phyloP scores from a whole-genome alignment of 2,113 vertebrate genomes.

The Cyanoderma ruficeps region DNA sequence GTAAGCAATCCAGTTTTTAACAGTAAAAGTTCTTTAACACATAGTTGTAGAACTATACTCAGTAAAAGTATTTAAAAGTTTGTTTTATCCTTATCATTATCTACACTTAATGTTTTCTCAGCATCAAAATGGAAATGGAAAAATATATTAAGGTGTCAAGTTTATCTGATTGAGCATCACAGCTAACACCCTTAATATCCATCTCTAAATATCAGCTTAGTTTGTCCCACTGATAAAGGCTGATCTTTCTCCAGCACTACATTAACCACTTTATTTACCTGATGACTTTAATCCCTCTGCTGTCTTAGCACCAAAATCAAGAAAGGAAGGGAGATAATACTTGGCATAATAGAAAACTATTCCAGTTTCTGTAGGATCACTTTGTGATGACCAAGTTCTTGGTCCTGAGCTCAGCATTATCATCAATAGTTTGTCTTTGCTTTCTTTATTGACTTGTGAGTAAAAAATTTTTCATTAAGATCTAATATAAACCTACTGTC shows the following conservation, averaged over 20 bases:
- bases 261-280: neutral
- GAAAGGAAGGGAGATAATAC: neutral
- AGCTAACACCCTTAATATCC: neutral
- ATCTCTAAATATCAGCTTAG: neutral
- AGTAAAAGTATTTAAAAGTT: neutral
- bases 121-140: neutral
- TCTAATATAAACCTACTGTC: neutral
- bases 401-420: neutral
- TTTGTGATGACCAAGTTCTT: neutral
- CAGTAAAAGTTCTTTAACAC: neutral
- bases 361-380: neutral
- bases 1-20: neutral
- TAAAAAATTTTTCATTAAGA: neutral
- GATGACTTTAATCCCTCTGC: neutral
- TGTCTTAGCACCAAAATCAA: neutral
- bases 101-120: neutral
- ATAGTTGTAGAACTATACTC: neutral
- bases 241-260: neutral
- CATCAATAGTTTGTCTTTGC: neutral
- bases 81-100: neutral
- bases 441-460: neutral
- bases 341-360: neutral
- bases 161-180: neutral
- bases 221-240: neutral
- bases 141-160: neutral